Base-by-base conservation (phyloP, 2,113 vertebrate species). In the Cheirogaleus medius region DNA sequence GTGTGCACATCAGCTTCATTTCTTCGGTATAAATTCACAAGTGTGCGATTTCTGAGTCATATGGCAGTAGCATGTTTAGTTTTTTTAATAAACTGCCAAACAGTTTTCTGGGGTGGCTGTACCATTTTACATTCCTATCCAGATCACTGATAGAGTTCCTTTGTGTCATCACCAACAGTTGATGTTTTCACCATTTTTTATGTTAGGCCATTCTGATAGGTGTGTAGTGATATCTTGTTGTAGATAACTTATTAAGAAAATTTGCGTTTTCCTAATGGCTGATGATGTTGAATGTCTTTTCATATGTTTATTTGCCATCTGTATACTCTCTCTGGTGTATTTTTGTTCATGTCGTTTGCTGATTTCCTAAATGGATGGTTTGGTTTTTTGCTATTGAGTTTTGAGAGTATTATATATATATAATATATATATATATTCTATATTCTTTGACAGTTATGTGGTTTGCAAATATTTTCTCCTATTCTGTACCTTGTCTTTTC, bases 241-340 rank as follows among this genome's bases (percentile, higher is more conserved):
- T 91, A 23, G 42, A 34, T 71, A 78, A 23, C 39, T 76, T 56
- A n/a, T 87, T 87, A 78, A 93, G 54, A 54, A 85, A 94, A 94
- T 76, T 84, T 64, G 10, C 32, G 73, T 84, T 95, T 88, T 84
- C 76, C 8, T 92, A 84, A 78, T 64, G 60, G 23, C 17, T 88
- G 44, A 47, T 83, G 83, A 71, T 47, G n/a, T 49, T 58, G 81
- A 90, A 58, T 1, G 20, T 56, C 68, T 84, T 89, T 84, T 89
- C 78, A 52, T 74, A 14, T 78, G 60, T 63, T 49, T 68, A 32
- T 69, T 84, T 94, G 8, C 14, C 9, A 42, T 74, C 56, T 91
- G 2, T 74, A 6, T 82, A 76, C 76, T 5, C 2, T 94, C 66
- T 83, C 39, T 66, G 68, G 18, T 66, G 21, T n/a, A 58, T 87